A percentile compares a stretch with the other conserved stretches of the same genome.
These are phyloP conservation scores for Thysanoteuthis rhombus DNA, from an alignment of 2,888 invertebrate species.

Conservation along the genomic window DNA sequence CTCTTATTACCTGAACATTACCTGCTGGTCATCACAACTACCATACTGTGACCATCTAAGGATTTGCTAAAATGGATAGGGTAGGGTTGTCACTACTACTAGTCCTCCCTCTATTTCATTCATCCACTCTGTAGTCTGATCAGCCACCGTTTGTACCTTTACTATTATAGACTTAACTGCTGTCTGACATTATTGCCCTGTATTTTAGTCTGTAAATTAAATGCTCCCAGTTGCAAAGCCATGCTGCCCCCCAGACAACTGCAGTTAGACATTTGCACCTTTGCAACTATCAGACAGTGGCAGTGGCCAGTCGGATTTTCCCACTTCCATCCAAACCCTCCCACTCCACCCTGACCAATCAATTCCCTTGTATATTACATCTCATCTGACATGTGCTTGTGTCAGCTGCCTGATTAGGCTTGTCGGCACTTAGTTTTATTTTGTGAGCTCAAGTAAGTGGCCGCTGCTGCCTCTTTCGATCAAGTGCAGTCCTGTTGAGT, in stretches of 20 bases:
- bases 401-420: constrained; percentile 36
- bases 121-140: neutral
- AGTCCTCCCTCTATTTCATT: neutral
- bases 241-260: neutral
- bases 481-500: neutral
- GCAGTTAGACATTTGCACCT: neutral
- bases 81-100: neutral
- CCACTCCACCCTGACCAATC: neutral
- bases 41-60: neutral
- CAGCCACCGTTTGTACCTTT: neutral
- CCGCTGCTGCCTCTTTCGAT: neutral
- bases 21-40: neutral
- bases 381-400: constrained; percentile 34
- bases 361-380: constrained; percentile 36
- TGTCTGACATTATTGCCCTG: neutral
- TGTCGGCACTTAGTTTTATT: constrained; percentile 35
- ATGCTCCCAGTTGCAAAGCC: neutral
- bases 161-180: neutral
- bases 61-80: neutral
- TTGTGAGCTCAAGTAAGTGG: neutral
- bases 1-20: neutral
- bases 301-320: neutral
- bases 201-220: neutral
- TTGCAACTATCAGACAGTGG: neutral
- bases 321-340: neutral